These are phyloP conservation scores for Steinernema scapterisci DNA, from an alignment of 2,888 invertebrate species.

Conservation along the genomic window DNA sequence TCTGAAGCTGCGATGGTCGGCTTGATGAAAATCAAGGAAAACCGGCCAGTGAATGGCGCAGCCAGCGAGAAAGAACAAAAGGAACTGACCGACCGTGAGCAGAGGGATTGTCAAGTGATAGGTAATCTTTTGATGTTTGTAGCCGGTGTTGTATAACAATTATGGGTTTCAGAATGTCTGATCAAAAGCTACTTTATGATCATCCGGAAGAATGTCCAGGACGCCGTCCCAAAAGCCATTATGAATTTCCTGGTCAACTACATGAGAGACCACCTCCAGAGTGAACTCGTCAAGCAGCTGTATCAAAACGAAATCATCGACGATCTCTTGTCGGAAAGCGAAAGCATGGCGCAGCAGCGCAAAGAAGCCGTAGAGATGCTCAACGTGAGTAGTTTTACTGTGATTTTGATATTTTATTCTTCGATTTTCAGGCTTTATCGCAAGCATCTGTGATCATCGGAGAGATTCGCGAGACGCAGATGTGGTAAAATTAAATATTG, in stretches of 20 bases:
- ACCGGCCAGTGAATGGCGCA: not conserved
- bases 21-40: constrained; percentile 70
- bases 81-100: constrained; percentile 56
- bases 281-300: constrained; percentile 94
- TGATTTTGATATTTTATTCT: not conserved
- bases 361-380: constrained; percentile 97
- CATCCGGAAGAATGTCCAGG: constrained; percentile 96
- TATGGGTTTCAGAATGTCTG: constrained; percentile 79
- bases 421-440: constrained; percentile 82
- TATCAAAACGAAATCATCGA: constrained; percentile 93
- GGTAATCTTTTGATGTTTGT: constrained; percentile 40
- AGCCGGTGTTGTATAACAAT: not conserved
- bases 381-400: constrained; percentile 74
- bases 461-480: constrained; percentile 96
- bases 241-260: constrained; percentile 99
- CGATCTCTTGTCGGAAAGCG: constrained; percentile 89
- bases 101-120: constrained; percentile 63
- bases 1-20: constrained; percentile 89
- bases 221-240: constrained; percentile 97
- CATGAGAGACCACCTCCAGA: constrained; percentile 89
- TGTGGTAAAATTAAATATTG: constrained; percentile 82
- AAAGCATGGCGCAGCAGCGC: constrained; percentile 91
- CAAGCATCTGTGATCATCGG: constrained; percentile 95
- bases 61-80: not conserved
- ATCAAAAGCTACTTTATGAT: constrained; percentile 99